Conservation (phyloP, 2,888 invertebrate genomes). For the Tholera decimalis region DNA sequence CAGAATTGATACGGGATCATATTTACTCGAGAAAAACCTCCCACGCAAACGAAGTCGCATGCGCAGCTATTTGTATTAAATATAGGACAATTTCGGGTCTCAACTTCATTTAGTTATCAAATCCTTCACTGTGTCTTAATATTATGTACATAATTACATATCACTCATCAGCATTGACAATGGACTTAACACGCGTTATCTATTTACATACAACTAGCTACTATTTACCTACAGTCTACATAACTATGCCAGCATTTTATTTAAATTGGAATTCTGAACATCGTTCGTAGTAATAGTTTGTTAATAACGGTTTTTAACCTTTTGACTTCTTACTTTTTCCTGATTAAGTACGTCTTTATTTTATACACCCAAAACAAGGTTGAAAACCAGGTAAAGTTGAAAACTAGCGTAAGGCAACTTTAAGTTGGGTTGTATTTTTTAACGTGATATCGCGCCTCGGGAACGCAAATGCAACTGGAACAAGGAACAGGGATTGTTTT, state of each 20-base stretch:
- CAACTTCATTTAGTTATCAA: constrained; percentile 1
- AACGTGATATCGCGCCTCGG: too few species aligned
- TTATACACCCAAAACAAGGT: too few species aligned
- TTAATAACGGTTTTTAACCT: constrained; percentile 18
- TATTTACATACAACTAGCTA: constrained; percentile 36
- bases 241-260: constrained; percentile 20
- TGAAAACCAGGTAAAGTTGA: too few species aligned
- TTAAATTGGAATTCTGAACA: constrained; percentile 30
- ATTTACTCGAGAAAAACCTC: too few species aligned
- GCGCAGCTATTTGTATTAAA: not conserved
- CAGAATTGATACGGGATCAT: too few species aligned
- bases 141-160: constrained; percentile 36
- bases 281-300: constrained; percentile 23
- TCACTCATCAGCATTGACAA: constrained; percentile 62
- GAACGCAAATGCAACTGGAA: too few species aligned
- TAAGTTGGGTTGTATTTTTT: too few species aligned
- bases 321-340: not conserved
- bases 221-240: constrained; percentile 25
- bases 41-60: too few species aligned
- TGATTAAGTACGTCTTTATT: too few species aligned
- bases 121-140: constrained; percentile 13
- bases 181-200: constrained; percentile 59
- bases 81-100: not conserved
- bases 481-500: too few species aligned
- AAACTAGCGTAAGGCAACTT: too few species aligned